Conservation (phyloP, 2,113 vertebrate genomes). For the Anser brachyrhynchus region DNA sequence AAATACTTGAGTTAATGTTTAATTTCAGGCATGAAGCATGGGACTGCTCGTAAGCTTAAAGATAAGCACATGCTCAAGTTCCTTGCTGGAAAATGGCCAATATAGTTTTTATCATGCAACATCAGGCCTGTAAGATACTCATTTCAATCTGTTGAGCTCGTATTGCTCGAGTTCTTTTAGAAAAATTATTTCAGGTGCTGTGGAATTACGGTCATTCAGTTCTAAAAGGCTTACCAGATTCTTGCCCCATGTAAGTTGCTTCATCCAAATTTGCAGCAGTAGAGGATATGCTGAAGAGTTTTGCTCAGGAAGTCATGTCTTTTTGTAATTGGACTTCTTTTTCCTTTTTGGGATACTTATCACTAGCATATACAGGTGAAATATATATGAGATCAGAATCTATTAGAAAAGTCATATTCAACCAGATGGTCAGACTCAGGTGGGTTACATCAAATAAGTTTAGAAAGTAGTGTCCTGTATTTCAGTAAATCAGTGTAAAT, state of each 20-base stretch:
- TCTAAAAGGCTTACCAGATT: neutral
- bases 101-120: constrained; percentile 17
- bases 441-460: neutral
- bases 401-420: neutral
- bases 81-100: constrained; percentile 16
- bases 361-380: neutral
- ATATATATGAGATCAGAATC: neutral
- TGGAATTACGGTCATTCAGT: neutral
- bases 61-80: constrained; percentile 63
- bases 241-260: neutral
- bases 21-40: constrained; percentile 16
- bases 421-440: neutral
- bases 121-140: constrained; percentile 21
- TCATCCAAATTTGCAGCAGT: neutral
- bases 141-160: constrained; percentile 1
- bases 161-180: neutral
- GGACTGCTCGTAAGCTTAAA: neutral
- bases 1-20: constrained; percentile 44
- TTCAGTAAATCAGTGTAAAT: constrained; percentile 18
- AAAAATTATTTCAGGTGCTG: constrained; percentile 26
- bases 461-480: neutral
- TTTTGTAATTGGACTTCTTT: neutral
- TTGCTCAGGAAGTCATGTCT: neutral
- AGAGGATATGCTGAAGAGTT: neutral
- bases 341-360: neutral